Percentiles rank a stretch among this genome's conserved stretches.
phyloP scores from a whole-genome alignment of 2,888 invertebrate genomes.

The Agriopis leucophaearia region DNA sequence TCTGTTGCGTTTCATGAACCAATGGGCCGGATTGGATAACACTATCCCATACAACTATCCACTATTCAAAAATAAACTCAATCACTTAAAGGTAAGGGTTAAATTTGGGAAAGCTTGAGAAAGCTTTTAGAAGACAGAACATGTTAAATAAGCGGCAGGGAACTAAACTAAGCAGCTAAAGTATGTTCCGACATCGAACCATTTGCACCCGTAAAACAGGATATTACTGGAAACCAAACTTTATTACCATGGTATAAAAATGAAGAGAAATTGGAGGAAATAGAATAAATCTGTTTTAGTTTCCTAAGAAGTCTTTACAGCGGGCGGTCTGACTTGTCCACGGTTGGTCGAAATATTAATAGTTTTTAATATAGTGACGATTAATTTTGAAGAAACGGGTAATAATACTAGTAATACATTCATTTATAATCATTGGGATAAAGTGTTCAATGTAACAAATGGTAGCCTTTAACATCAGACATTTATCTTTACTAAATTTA shows the following conservation, averaged over 20 bases:
- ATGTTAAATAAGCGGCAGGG: constrained; percentile 73
- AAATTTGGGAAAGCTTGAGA: constrained; percentile 47
- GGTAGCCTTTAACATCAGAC: constrained; percentile 4
- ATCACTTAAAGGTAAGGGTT: constrained; percentile 46
- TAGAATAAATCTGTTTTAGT: constrained; percentile 35
- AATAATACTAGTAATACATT: constrained; percentile 63
- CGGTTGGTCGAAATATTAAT: constrained; percentile 71
- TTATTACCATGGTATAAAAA: constrained; percentile 52
- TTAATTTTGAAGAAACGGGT: constrained; percentile 64
- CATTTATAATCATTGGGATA: constrained; percentile 58
- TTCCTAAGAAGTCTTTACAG: constrained; percentile 62
- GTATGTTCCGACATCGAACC: constrained; percentile 50
- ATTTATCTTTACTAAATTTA: constrained; percentile 8
- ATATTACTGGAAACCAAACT: constrained; percentile 53
- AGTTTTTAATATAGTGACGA: constrained; percentile 62
- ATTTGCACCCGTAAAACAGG: constrained; percentile 35
- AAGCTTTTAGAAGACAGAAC: constrained; percentile 58
- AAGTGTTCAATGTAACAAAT: constrained; percentile 50
- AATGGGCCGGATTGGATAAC: constrained; percentile 78
- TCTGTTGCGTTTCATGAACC: constrained; percentile 79
- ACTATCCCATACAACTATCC: constrained; percentile 60
- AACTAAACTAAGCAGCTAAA: constrained; percentile 66
- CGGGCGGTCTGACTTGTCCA: constrained; percentile 70
- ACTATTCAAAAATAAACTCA: constrained; percentile 51
- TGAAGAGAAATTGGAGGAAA: constrained; percentile 18